These are phyloP conservation scores for Agrotis puta DNA, from an alignment of 2,888 invertebrate genomes.

Conservation along the genomic window DNA sequence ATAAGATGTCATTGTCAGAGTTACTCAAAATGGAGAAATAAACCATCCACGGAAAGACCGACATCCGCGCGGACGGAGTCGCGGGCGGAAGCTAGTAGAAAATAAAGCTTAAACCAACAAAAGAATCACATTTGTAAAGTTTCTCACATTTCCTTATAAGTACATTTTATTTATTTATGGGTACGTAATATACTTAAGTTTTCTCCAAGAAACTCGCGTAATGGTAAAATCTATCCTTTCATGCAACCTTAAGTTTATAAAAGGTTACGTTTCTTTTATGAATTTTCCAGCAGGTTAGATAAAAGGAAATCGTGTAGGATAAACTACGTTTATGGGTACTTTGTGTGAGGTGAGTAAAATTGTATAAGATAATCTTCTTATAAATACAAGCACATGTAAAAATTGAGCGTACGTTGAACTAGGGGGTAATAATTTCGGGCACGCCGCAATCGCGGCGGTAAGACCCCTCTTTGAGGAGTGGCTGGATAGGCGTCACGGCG, in stretches of 20 bases:
- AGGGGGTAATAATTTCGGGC: too few species aligned
- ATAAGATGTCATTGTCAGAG: too few species aligned
- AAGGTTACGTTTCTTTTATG: constrained; percentile 38
- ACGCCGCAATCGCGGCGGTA: too few species aligned
- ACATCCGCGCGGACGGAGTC: too few species aligned
- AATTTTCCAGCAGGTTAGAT: constrained; percentile 31
- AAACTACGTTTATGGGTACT: not conserved
- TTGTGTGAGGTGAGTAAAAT: not conserved
- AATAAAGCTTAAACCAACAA: not conserved
- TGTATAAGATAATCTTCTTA: constrained; percentile 5
- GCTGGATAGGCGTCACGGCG: too few species aligned
- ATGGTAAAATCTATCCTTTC: constrained; percentile 16
- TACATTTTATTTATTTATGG: constrained; percentile 7
- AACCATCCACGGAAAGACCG: too few species aligned
- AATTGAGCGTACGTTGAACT: too few species aligned
- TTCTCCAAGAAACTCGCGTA: constrained; percentile 2
- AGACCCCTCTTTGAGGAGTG: too few species aligned
- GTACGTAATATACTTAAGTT: constrained; percentile 26
- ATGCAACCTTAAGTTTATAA: constrained; percentile 17
- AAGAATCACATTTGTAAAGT: not conserved
- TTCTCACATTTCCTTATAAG: constrained; percentile 2
- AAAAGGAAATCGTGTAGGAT: constrained; percentile 5
- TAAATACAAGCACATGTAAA: not conserved
- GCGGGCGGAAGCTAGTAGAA: too few species aligned
- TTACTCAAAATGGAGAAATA: too few species aligned